Conservation (phyloP, 2,797 vertebrate species). For the Clarias laeviceps region DNA sequence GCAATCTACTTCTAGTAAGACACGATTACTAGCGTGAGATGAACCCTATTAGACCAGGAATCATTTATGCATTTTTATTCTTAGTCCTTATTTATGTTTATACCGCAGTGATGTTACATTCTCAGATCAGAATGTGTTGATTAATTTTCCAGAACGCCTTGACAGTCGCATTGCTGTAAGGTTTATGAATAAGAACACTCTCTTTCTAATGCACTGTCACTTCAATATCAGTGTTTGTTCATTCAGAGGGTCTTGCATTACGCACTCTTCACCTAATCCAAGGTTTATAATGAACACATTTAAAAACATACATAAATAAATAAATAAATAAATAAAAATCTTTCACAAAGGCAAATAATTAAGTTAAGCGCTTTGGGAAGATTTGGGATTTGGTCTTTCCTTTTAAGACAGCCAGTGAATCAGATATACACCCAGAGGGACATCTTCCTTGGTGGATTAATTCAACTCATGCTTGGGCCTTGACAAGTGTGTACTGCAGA, state of each 20-base stretch:
- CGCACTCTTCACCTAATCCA: background rate
- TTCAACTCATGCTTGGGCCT: background rate
- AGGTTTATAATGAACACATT: background rate
- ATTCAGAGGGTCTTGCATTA: background rate
- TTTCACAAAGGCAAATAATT: background rate
- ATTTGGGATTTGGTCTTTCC: background rate
- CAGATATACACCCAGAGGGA: background rate
- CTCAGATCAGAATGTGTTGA: background rate
- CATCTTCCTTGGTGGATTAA: background rate
- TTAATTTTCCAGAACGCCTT: background rate
- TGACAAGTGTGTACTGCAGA: background rate
- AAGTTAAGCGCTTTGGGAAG: background rate
- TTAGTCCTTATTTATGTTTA: constrained; percentile 12
- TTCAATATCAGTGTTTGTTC: background rate
- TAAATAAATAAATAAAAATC: background rate
- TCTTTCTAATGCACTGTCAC: too few relatives aligned
- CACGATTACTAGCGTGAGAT: background rate
- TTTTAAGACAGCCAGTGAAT: background rate
- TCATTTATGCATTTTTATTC: background rate
- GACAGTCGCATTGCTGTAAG: background rate
- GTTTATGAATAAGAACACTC: background rate
- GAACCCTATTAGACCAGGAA: constrained; percentile 17
- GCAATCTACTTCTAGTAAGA: background rate
- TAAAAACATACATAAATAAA: background rate
- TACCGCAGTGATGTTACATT: too few relatives aligned